Conservation (phyloP, 2,797 vertebrate genomes). For the Acanthurus tractus region DNA sequence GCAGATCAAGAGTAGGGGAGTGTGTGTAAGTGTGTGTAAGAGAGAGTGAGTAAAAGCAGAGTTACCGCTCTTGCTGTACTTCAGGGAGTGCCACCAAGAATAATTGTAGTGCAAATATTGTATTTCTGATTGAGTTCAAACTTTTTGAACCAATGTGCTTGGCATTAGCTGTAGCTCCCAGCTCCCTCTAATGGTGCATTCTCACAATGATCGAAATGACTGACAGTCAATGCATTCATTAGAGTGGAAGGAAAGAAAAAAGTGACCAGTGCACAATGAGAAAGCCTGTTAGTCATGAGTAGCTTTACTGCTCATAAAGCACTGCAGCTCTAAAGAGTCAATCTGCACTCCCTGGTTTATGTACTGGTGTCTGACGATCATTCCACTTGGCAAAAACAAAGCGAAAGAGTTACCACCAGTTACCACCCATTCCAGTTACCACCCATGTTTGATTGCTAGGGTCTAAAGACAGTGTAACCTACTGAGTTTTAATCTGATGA, state of each 20-base stretch:
- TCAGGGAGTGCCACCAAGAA: constrained; percentile 50
- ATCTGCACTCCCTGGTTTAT: neutral
- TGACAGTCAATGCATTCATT: neutral
- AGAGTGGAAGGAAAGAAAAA: neutral
- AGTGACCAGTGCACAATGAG: constrained; percentile 4
- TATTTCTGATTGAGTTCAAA: constrained; percentile 21
- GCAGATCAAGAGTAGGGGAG: constrained; percentile 76
- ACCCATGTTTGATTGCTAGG: neutral
- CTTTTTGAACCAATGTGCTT: constrained; percentile 16
- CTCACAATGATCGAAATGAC: neutral
- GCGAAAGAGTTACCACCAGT: no score
- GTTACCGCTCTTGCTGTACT: constrained; percentile 23
- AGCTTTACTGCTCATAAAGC: neutral
- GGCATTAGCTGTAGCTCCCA: neutral
- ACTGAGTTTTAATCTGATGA: neutral
- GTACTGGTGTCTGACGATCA: neutral
- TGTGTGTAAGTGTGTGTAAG: constrained; percentile 22
- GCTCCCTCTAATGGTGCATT: neutral
- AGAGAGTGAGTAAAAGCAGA: constrained; percentile 43
- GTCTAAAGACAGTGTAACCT: neutral
- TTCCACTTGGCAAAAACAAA: constrained; percentile 1
- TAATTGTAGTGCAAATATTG: constrained; percentile 36
- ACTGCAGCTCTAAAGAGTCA: neutral
- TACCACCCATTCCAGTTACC: neutral
- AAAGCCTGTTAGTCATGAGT: neutral